Percentiles rank a stretch among this genome's conserved stretches.
Conservation (phyloP, 2,888 invertebrate species). For the Gortyna flavago region DNA sequence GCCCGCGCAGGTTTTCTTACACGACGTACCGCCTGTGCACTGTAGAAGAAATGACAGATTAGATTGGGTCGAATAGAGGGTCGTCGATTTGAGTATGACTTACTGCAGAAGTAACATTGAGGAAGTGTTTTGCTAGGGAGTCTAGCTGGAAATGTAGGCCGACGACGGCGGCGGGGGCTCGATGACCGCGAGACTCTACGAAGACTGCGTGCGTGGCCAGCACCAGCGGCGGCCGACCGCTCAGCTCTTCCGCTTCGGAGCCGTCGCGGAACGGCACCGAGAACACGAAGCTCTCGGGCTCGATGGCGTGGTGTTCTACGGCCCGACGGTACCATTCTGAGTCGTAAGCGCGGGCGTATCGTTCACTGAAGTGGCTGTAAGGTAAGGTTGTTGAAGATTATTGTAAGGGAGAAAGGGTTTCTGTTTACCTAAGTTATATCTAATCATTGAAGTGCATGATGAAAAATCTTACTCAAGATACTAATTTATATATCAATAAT, state of each 20-base stretch:
- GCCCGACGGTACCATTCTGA: constrained; percentile 97
- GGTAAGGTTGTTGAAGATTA: background rate
- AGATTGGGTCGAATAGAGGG: constrained; percentile 10
- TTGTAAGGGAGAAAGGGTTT: background rate
- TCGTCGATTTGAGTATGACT: constrained; percentile 66
- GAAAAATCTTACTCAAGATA: background rate
- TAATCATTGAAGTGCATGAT: background rate
- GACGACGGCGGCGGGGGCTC: constrained; percentile 97
- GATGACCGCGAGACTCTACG: constrained; percentile 94
- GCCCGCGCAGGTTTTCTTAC: constrained; percentile 96
- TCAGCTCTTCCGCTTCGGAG: constrained; percentile 90
- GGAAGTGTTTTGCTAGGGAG: constrained; percentile 95
- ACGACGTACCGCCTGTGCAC: constrained; percentile 93
- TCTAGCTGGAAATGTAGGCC: constrained; percentile 96
- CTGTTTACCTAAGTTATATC: background rate
- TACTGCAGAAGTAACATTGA: constrained; percentile 96
- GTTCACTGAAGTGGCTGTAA: constrained; percentile 94
- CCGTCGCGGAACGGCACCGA: constrained; percentile 95
- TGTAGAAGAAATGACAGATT: constrained; percentile 75
- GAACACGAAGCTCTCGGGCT: constrained; percentile 97
- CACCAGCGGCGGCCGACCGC: constrained; percentile 91
- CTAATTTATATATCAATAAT: too few species aligned
- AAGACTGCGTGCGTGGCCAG: constrained; percentile 98
- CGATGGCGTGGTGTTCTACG: constrained; percentile 96
- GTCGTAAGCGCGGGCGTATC: constrained; percentile 95